Evolutionary conservation across 2,888 invertebrate species (phyloP).

Genomic region (Drosophila rubida): DNA sequence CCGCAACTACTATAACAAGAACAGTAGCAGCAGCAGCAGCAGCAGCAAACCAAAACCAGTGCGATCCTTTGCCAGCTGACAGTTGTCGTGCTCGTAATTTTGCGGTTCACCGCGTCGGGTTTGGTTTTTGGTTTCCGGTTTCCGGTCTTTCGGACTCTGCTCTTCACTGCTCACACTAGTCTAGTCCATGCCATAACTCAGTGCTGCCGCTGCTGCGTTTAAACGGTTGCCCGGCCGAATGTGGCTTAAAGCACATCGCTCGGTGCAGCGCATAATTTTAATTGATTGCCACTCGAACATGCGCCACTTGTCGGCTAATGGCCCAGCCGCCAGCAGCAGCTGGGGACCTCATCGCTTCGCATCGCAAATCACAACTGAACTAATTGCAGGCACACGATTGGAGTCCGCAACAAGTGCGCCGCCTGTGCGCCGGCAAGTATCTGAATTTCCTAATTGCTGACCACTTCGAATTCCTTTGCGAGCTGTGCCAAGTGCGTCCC

Average conservation of each 20-base stretch:
- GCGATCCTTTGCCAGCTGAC: slow-evolving; percentile 58
- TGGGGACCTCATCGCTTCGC: too few relatives aligned
- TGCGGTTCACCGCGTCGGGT: slow-evolving; percentile 67
- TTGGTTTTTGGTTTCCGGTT: slow-evolving; percentile 46
- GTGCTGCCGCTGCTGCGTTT: slow-evolving; percentile 28
- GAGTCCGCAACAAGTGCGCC: slow-evolving; percentile 82
- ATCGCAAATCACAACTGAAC: slow-evolving; percentile 42
- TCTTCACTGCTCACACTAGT: slow-evolving; percentile 7
- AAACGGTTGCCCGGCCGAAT: slow-evolving; percentile 36
- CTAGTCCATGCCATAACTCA: neutral
- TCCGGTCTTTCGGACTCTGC: neutral
- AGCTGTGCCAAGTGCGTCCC: slow-evolving; percentile 81
- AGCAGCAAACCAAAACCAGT: slow-evolving; percentile 11
- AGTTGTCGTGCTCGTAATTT: slow-evolving; percentile 77
- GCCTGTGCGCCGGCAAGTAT: slow-evolving; percentile 76
- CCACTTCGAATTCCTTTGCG: slow-evolving; percentile 82
- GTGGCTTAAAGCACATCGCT: slow-evolving; percentile 41
- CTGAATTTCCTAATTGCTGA: slow-evolving; percentile 84
- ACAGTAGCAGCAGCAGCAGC: too few relatives aligned
- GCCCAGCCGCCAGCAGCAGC: slow-evolving; percentile 19
- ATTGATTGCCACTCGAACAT: slow-evolving; percentile 72
- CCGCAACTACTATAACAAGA: neutral
- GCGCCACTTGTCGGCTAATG: slow-evolving; percentile 66
- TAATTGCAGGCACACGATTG: slow-evolving; percentile 78
- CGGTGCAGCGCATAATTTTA: slow-evolving; percentile 61